A percentile compares a stretch with the other conserved stretches of the same genome.
Conservation (phyloP, 2,113 vertebrate genomes). For the Sorex araneus region DNA sequence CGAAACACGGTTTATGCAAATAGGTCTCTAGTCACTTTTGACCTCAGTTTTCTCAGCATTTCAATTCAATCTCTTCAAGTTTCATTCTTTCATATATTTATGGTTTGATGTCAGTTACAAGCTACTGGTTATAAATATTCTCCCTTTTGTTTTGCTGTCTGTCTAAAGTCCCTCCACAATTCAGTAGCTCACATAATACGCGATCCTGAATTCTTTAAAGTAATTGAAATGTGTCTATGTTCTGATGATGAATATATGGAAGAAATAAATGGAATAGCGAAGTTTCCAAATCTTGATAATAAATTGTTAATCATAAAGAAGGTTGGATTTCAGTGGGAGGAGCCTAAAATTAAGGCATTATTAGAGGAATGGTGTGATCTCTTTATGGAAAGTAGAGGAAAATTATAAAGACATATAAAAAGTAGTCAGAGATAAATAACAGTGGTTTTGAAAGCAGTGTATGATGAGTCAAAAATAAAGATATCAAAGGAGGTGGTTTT, state of each 20-base stretch:
- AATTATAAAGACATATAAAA: neutral
- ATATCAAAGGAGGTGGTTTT: neutral
- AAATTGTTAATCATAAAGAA: neutral
- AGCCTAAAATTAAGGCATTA: neutral
- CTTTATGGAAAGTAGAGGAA: neutral
- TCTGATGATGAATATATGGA: neutral
- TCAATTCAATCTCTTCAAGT: neutral
- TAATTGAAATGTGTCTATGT: neutral
- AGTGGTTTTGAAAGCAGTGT: neutral
- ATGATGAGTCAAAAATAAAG: neutral
- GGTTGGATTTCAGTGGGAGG: neutral
- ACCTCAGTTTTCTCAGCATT: neutral
- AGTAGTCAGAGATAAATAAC: neutral
- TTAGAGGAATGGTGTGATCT: neutral
- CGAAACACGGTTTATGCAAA: conserved; percentile 33
- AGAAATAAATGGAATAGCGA: neutral
- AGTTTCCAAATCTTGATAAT: neutral
- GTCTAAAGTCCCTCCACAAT: neutral
- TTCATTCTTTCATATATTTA: conserved; percentile 15
- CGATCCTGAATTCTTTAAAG: neutral
- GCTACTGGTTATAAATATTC: neutral
- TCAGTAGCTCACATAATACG: neutral
- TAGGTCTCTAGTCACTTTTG: neutral
- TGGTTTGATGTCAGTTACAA: neutral
- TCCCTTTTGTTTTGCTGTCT: neutral